Percentiles rank a stretch among this genome's conserved stretches.
Evolutionary conservation across 2,113 vertebrate genomes (phyloP).

Genomic region (Syrrhaptes paradoxus): DNA sequence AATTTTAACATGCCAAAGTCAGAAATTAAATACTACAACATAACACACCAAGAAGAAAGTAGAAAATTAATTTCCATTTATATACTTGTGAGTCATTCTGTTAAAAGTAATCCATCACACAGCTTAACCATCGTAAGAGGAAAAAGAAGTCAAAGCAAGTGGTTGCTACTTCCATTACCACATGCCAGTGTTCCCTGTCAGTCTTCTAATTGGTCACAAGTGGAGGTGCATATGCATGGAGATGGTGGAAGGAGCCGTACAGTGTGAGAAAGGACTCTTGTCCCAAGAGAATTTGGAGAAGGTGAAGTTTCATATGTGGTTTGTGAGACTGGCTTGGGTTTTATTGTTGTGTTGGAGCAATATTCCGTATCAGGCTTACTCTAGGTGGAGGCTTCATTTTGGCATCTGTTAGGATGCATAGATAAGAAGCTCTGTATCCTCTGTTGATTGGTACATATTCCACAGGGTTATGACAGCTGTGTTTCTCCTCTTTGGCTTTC

Average conservation of each 20-base stretch:
- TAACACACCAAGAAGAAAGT: background rate
- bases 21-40: background rate
- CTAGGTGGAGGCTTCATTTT: background rate
- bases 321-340: background rate
- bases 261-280: background rate
- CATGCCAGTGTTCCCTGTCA: background rate
- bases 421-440: background rate
- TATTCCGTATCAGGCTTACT: background rate
- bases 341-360: background rate
- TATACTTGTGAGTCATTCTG: background rate
- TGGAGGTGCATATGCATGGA: background rate
- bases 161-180: rapidly evolving
- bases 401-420: background rate
- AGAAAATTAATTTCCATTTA: background rate
- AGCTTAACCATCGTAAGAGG: background rate
- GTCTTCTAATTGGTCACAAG: rapidly evolving
- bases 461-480: background rate
- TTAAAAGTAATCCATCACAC: background rate
- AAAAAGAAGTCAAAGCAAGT: background rate
- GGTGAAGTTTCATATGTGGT: background rate
- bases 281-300: background rate
- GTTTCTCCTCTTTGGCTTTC: background rate
- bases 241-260: background rate
- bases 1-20: background rate
- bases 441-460: background rate